Conservation (phyloP, 2,797 vertebrate species). For the Melanotaenia trifasciata region DNA sequence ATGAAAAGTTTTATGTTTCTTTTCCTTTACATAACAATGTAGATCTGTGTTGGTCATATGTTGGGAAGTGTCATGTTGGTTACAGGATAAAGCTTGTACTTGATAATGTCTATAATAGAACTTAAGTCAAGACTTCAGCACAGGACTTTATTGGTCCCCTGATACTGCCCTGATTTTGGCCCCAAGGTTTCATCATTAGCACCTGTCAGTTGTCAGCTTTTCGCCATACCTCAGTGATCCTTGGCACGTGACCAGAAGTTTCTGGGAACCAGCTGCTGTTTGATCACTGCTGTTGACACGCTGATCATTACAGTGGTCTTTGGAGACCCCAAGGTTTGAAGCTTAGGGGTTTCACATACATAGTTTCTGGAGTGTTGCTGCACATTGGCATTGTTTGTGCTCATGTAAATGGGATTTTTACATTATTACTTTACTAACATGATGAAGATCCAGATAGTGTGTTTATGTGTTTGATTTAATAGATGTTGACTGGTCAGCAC, state of each 20-base stretch:
- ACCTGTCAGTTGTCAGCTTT: constrained; percentile 76
- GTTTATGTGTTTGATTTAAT: constrained; percentile 48
- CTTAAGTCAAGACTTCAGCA: constrained; percentile 11
- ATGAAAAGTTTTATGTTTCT: not conserved
- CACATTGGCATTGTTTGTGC: constrained; percentile 22
- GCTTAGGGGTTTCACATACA: constrained; percentile 12
- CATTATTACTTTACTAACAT: constrained; percentile 51
- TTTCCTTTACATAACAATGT: constrained; percentile 4
- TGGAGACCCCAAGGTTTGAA: constrained; percentile 17
- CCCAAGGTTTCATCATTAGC: constrained; percentile 74
- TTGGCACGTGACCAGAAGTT: constrained; percentile 61
- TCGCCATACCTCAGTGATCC: constrained; percentile 73
- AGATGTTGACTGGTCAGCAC: constrained; percentile 21
- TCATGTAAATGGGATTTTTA: constrained; percentile 43
- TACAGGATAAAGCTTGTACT: constrained; percentile 11
- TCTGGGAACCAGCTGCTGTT: constrained; percentile 55
- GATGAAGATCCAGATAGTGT: constrained; percentile 41
- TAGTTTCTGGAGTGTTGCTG: constrained; percentile 14
- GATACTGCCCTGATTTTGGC: constrained; percentile 50
- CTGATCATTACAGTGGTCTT: constrained; percentile 27
- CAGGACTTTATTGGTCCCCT: constrained; percentile 53
- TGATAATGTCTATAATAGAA: constrained; percentile 9
- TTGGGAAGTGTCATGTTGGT: constrained; percentile 7
- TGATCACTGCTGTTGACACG: constrained; percentile 55
- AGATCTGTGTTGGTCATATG: not conserved